These are phyloP conservation scores for Micrastur ruficollis DNA, from an alignment of 2,797 vertebrate genomes.

Conservation along the genomic window DNA sequence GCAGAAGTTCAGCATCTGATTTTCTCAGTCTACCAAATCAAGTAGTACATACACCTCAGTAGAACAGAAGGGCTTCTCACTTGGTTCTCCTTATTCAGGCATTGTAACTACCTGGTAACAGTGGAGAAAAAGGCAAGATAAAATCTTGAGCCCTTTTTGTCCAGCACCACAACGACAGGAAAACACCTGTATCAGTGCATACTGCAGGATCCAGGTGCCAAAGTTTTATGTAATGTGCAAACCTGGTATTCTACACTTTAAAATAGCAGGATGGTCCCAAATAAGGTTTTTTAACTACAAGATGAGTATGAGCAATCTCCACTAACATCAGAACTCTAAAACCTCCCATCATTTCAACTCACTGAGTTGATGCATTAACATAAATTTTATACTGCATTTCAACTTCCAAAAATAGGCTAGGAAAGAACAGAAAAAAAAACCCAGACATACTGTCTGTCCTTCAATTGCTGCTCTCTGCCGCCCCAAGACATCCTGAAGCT, in stretches of 20 bases:
- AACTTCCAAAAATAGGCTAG: neutral
- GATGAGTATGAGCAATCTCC: neutral
- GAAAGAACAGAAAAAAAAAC: fast-evolving
- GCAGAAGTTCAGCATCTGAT: neutral
- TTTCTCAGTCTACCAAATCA: neutral
- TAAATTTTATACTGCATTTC: neutral
- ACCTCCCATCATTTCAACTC: neutral
- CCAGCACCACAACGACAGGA: neutral
- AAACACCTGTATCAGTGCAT: neutral
- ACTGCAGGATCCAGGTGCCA: neutral
- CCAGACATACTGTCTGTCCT: constrained; percentile 87
- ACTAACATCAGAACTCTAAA: neutral
- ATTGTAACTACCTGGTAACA: neutral
- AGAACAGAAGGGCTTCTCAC: neutral
- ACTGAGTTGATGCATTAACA: fast-evolving
- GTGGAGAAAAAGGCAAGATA: neutral
- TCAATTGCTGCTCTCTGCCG: constrained; percentile 93
- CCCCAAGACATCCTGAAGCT: constrained; percentile 94
- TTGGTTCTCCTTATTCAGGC: neutral
- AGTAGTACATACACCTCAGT: neutral
- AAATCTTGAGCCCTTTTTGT: neutral
- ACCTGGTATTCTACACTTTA: neutral
- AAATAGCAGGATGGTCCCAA: neutral
- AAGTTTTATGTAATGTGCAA: neutral
- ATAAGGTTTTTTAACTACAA: neutral